These are phyloP conservation scores for Nycticebus coucang DNA, from an alignment of 2,113 vertebrate genomes.

Conservation along the genomic window DNA sequence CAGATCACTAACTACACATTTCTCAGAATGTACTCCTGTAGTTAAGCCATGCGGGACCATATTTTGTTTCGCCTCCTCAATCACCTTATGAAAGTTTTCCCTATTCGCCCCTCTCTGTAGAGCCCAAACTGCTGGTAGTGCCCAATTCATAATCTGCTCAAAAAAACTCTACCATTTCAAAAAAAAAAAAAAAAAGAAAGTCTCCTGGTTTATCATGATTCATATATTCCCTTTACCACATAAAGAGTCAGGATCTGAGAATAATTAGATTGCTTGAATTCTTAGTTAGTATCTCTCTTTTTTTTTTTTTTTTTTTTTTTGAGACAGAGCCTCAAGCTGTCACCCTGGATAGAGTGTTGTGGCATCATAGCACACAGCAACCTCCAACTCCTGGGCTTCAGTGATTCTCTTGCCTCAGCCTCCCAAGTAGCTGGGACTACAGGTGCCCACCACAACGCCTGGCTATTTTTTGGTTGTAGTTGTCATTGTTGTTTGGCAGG, in stretches of 20 bases:
- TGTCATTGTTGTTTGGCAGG: too few relatives aligned
- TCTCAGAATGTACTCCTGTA: neutral
- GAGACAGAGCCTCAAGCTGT: too few relatives aligned
- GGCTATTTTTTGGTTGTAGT: too few relatives aligned
- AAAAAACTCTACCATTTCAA: neutral
- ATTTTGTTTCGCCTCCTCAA: neutral
- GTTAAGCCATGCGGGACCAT: neutral
- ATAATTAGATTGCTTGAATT: conserved; percentile 22
- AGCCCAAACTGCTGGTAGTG: neutral
- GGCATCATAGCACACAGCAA: too few relatives aligned
- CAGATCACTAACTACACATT: neutral
- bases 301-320: too few relatives aligned
- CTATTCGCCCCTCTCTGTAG: neutral
- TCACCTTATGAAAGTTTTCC: neutral
- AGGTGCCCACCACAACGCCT: too few relatives aligned
- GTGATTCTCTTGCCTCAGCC: too few relatives aligned
- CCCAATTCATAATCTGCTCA: neutral
- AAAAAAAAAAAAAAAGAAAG: too few relatives aligned
- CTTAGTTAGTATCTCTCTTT: neutral
- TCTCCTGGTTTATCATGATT: neutral
- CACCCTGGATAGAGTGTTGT: too few relatives aligned
- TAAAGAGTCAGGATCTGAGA: conserved; percentile 15
- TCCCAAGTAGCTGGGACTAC: too few relatives aligned
- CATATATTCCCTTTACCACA: neutral
- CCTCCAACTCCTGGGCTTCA: too few relatives aligned